Conservation (phyloP, 1,140 invertebrate genomes). For the Sarcophaga bullata region DNA sequence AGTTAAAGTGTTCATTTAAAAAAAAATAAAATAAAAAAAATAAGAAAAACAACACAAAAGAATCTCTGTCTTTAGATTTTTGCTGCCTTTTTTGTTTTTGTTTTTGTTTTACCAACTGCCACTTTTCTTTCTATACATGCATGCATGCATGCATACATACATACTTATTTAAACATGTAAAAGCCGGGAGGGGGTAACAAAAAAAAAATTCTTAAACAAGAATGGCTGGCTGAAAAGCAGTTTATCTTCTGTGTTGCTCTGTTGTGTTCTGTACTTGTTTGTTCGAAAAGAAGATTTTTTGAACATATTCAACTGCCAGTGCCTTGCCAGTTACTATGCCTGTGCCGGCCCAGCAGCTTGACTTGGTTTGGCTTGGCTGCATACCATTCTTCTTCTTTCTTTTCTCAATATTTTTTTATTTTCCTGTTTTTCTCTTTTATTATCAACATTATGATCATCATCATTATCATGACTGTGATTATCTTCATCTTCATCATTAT, state of each 20-base stretch:
- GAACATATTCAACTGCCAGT: too few relatives aligned
- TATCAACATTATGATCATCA: not conserved
- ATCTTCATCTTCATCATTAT: too few relatives aligned
- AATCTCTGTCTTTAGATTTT: not conserved
- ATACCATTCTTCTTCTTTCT: not conserved
- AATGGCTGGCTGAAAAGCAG: not conserved
- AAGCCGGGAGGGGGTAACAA: not conserved
- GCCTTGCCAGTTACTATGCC: too few relatives aligned
- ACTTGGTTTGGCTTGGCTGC: too few relatives aligned
- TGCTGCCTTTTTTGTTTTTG: not conserved
- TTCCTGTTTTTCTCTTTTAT: not conserved
- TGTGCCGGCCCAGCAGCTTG: too few relatives aligned
- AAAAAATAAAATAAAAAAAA: too few relatives aligned
- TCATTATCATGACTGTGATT: not conserved
- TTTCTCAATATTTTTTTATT: not conserved
- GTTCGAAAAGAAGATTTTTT: too few relatives aligned
- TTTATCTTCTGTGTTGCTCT: conserved; percentile 23
- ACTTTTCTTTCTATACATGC: too few relatives aligned
- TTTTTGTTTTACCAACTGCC: not conserved
- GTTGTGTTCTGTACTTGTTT: conserved; percentile 5
- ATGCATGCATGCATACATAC: too few relatives aligned
- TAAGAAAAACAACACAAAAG: not conserved
- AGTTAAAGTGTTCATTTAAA: conserved; percentile 27
- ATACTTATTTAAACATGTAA: not conserved
- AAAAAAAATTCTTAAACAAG: not conserved